Evolutionary conservation across 2,888 invertebrate genomes (phyloP).

Genomic region (Ichneumon xanthorius): DNA sequence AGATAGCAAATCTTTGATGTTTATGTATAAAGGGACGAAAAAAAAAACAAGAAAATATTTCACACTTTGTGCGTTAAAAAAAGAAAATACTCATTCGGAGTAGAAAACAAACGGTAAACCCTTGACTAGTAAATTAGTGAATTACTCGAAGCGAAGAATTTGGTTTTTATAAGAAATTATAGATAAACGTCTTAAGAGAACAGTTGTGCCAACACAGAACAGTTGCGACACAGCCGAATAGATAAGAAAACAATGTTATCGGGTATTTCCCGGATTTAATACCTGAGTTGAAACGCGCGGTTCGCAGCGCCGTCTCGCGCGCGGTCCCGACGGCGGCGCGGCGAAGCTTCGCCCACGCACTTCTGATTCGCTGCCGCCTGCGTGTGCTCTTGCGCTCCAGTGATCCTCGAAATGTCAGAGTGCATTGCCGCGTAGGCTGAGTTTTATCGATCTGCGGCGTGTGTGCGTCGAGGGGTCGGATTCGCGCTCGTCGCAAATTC

Average conservation of each 20-base stretch:
- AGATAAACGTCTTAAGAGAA: neutral
- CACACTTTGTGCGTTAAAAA: no score
- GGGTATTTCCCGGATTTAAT: neutral
- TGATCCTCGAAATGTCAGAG: conserved; percentile 10
- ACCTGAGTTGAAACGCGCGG: neutral
- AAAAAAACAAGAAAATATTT: no score
- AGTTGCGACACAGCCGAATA: neutral
- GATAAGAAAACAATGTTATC: neutral
- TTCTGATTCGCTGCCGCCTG: neutral
- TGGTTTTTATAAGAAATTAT: no score
- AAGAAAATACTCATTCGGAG: no score
- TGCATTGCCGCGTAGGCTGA: neutral
- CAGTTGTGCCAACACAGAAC: neutral
- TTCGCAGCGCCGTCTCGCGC: neutral
- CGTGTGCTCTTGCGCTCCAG: conserved; percentile 16
- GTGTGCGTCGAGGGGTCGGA: conserved; percentile 62
- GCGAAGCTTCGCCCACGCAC: neutral
- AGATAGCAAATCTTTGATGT: no score
- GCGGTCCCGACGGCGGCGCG: neutral
- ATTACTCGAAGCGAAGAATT: no score
- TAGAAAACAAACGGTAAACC: no score
- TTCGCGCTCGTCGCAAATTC: neutral
- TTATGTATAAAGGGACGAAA: no score
- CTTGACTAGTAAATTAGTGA: no score
- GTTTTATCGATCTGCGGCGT: conserved; percentile 70